Percentiles rank a stretch among this genome's conserved stretches.
Evolutionary conservation across 2,113 vertebrate species (phyloP).

Genomic region (Python bivittatus): DNA sequence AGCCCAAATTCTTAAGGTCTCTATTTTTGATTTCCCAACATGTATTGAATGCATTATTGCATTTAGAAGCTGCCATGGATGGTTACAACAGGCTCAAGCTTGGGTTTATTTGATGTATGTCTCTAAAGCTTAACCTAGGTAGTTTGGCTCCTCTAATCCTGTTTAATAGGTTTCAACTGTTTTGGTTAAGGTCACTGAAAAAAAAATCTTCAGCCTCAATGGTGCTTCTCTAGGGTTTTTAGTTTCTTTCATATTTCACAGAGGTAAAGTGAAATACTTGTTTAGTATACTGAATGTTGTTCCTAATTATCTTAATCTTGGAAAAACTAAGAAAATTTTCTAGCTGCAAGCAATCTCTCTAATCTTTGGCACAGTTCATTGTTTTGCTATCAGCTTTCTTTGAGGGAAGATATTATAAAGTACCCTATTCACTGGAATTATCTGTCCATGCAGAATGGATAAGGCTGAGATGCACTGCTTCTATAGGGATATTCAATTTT

Average conservation of each 20-base stretch:
- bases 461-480: neutral
- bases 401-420: neutral
- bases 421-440: neutral
- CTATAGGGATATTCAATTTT: neutral
- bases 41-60: no score
- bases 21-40: no score
- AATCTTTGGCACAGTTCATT: neutral
- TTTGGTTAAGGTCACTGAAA: no score
- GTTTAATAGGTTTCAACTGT: no score
- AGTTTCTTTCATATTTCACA: neutral
- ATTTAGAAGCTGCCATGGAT: no score
- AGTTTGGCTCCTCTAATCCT: no score
- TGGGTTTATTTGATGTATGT: no score
- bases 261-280: neutral
- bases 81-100: no score
- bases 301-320: neutral
- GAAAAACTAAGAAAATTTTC: neutral
- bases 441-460: neutral
- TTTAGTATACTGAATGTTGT: neutral
- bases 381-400: neutral
- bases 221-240: neutral
- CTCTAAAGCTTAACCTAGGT: no score
- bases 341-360: neutral
- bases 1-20: no score
- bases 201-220: neutral